Evolutionary conservation across 2,888 invertebrate species (phyloP).

Genomic region (Erannis defoliaria): DNA sequence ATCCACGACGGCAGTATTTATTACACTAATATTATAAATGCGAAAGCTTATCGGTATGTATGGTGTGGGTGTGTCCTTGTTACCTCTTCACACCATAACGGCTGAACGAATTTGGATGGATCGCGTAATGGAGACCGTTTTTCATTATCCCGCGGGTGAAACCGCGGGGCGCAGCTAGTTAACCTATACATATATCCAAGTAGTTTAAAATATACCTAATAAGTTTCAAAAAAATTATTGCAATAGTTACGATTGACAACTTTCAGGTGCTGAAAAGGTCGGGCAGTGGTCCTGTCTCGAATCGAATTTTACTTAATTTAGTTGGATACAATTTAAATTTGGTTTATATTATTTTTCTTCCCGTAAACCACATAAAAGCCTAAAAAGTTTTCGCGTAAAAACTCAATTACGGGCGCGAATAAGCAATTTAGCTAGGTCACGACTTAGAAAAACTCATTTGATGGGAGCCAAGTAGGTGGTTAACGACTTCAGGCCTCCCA

Average conservation of each 20-base stretch:
- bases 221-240: background rate
- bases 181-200: too few relatives aligned
- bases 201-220: too few relatives aligned
- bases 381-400: conserved; percentile 17
- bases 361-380: conserved; percentile 12
- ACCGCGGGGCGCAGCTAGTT: too few relatives aligned
- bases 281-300: background rate
- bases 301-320: background rate
- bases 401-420: conserved; percentile 21
- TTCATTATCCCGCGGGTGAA: too few relatives aligned
- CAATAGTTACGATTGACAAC: background rate
- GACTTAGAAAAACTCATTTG: conserved; percentile 37
- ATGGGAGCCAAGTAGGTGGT: conserved; percentile 29
- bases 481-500: conserved; percentile 25
- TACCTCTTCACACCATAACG: too few relatives aligned
- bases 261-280: background rate
- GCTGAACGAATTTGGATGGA: too few relatives aligned
- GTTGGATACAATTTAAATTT: background rate
- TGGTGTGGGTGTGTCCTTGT: too few relatives aligned
- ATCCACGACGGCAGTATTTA: too few relatives aligned
- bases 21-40: too few relatives aligned
- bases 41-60: too few relatives aligned
- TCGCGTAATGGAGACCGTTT: too few relatives aligned
- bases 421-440: conserved; percentile 29
- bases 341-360: background rate